Evolutionary conservation across 1,140 invertebrate genomes (phyloP).

Genomic region (Drosophila serrata): DNA sequence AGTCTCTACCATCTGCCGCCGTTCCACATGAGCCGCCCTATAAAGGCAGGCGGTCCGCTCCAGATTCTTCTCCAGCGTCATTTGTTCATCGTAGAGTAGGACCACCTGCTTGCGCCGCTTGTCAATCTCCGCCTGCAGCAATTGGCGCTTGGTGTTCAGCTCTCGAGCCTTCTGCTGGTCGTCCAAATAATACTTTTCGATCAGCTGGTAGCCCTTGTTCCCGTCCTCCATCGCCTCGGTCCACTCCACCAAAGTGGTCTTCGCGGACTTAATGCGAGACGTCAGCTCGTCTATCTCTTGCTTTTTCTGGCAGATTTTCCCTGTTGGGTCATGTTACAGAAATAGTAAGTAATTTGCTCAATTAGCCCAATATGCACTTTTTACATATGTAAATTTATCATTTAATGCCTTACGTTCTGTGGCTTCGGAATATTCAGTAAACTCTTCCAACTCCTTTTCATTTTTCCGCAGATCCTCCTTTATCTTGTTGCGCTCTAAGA

Average conservation of each 20-base stretch:
- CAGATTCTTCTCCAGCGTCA: slow-evolving; percentile 76
- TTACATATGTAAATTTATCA: neutral
- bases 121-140: slow-evolving; percentile 80
- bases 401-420: slow-evolving; percentile 46
- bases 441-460: slow-evolving; percentile 65
- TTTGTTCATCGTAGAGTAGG: slow-evolving; percentile 76
- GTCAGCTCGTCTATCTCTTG: slow-evolving; percentile 87
- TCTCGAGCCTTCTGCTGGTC: slow-evolving; percentile 87
- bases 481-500: slow-evolving; percentile 85
- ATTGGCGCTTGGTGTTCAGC: slow-evolving; percentile 85
- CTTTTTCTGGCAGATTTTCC: slow-evolving; percentile 70
- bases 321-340: slow-evolving; percentile 6
- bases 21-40: slow-evolving; percentile 74
- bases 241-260: slow-evolving; percentile 86
- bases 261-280: slow-evolving; percentile 87
- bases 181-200: slow-evolving; percentile 87
- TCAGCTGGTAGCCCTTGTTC: slow-evolving; percentile 87
- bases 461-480: slow-evolving; percentile 79
- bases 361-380: neutral
- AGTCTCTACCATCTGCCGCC: slow-evolving; percentile 79
- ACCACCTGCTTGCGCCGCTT: slow-evolving; percentile 66
- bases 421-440: slow-evolving; percentile 55
- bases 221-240: slow-evolving; percentile 87
- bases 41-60: slow-evolving; percentile 78
- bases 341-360: neutral